Base-by-base conservation (phyloP, 2,888 invertebrate genomes). In the Drosophila bunnanda region DNA sequence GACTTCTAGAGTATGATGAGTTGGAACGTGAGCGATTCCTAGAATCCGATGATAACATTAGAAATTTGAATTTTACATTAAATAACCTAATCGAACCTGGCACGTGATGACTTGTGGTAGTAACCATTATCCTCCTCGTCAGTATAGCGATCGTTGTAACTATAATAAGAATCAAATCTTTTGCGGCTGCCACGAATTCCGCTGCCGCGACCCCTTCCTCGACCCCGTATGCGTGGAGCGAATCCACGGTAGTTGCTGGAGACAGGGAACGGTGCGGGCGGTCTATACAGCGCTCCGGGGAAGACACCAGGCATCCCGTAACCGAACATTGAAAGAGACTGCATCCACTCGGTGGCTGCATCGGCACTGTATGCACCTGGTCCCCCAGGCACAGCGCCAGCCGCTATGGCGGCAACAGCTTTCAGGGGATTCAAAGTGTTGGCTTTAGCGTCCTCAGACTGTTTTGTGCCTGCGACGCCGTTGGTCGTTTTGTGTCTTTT, bases 101-200 rank as follows among this genome's bases (percentile, higher is more conserved):
- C 78, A 1, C 82, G 79, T 4, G 86, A 72, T 2, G 82, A 77
- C 55, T 81, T 90, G 28, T 81, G 83, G 46, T 93, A 93, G 77
- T 94, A 93, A 75, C 93, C 93, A 78, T 93, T 93, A 76, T 93
- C 92, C 50, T 93, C 94, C 50, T 94, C 94, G 76, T 95, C 95
- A 71, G 95, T 85, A 22, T 86, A 89, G 15, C 82, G 93, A 62
- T 93, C 94, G 25, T 94, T 94, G 76, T 88, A 81, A 73, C 88
- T 89, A 50, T 90, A 91, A 55, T 91, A 90, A 20, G 89, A 85
- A 4, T 88, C 85, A 34, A 85, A 85, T 28, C 87, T 84, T 15
- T 50, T 15, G 0, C 79, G 87, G 60, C 61, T 62, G 25, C 85
- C 80, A 10, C 89, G 80, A 2, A 84, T 77, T 4, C 88, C 88